These are phyloP conservation scores for Ctenopoma multispine DNA, from an alignment of 2,797 vertebrate species.

Conservation along the genomic window DNA sequence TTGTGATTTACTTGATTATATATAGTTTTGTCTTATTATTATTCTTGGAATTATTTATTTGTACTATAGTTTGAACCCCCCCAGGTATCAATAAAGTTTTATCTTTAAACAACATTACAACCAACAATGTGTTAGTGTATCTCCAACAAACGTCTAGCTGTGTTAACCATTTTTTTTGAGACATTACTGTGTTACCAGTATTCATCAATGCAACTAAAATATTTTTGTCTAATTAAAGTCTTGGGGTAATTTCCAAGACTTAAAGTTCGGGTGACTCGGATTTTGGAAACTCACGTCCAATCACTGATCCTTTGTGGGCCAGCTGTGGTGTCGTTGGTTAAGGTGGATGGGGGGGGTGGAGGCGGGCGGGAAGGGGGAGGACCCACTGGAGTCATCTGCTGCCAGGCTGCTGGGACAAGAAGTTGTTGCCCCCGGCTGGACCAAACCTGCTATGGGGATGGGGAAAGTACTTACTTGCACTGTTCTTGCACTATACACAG, in stretches of 20 bases:
- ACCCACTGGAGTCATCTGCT: constrained; percentile 88
- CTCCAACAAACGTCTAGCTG: not conserved
- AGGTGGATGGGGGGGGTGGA: constrained; percentile 86
- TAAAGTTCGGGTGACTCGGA: constrained; percentile 66
- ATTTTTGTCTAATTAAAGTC: not conserved
- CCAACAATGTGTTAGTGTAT: not conserved
- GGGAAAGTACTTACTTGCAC: not conserved
- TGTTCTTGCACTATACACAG: no score
- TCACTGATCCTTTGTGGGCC: constrained; percentile 91
- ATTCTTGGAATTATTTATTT: no score
- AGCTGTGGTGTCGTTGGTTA: constrained; percentile 88
- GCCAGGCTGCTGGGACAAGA: constrained; percentile 93
- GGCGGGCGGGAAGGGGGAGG: constrained; percentile 76
- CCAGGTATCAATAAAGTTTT: no score
- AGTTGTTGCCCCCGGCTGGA: constrained; percentile 92
- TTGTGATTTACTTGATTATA: no score
- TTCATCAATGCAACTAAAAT: not conserved
- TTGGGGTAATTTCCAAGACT: constrained; percentile 23
- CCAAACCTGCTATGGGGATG: constrained; percentile 86
- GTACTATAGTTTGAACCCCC: no score
- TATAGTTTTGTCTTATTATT: no score
- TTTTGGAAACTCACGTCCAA: constrained; percentile 90
- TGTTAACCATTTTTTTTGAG: not conserved
- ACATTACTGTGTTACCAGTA: no score
- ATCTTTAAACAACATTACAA: no score